Percentiles rank a stretch among this genome's conserved stretches.
Conservation (phyloP, 2,797 vertebrate species). For the Hapalemur alaotrensis region DNA sequence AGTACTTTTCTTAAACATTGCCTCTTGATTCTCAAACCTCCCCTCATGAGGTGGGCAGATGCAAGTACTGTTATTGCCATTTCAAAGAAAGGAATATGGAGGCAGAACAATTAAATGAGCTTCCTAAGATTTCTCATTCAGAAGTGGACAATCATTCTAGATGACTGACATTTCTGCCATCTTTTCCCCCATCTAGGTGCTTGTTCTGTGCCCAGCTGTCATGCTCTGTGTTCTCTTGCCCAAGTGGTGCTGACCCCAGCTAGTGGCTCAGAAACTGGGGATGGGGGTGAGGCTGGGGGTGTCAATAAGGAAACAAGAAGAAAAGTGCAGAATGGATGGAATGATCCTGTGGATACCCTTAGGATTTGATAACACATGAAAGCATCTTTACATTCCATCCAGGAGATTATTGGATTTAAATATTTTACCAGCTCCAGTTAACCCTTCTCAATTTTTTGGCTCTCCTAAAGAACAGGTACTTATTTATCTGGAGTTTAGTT, state of each 20-base stretch:
- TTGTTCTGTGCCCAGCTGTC: neutral
- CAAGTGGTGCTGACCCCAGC: neutral
- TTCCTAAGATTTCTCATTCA: neutral
- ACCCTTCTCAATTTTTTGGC: neutral
- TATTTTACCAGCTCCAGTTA: conserved; percentile 7
- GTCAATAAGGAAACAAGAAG: neutral
- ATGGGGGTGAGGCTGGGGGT: too few relatives aligned
- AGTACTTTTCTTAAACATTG: neutral
- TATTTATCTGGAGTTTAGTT: conserved; percentile 53
- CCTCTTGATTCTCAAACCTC: neutral
- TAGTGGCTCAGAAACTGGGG: neutral
- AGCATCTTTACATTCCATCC: neutral
- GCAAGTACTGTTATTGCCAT: neutral
- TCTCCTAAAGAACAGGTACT: conserved; percentile 32
- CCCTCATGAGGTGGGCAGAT: neutral
- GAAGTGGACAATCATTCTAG: neutral
- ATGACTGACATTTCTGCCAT: neutral
- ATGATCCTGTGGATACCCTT: neutral
- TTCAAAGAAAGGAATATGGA: neutral
- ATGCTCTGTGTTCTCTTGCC: neutral
- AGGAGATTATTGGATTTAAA: neutral
- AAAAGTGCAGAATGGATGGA: neutral
- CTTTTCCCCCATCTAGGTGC: neutral
- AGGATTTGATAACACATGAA: neutral
- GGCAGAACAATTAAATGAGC: neutral